phyloP scores from a whole-genome alignment of 2,113 vertebrate genomes.

The Ploceus nigricollis region DNA sequence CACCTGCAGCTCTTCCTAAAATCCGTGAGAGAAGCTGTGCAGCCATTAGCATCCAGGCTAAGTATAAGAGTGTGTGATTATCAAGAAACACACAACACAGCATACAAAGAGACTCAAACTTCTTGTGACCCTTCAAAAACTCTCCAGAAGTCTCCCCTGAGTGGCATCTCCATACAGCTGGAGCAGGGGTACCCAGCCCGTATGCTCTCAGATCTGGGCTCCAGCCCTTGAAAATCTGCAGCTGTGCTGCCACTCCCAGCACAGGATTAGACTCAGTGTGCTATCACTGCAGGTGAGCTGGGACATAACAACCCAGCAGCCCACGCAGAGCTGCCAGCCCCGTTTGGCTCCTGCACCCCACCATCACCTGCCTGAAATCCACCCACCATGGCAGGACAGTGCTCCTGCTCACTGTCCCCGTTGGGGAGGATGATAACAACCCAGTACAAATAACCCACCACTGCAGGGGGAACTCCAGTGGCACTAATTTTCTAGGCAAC shows the following conservation, averaged over 20 bases:
- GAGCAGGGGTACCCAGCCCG: background rate
- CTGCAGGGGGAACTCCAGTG: background rate
- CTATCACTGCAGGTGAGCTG: background rate
- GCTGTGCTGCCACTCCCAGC: background rate
- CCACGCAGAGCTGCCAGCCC: background rate
- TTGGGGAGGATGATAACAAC: fast-evolving
- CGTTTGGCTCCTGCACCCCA: background rate
- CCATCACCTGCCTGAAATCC: background rate
- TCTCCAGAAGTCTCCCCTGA: background rate
- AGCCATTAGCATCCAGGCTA: background rate
- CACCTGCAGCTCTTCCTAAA: background rate
- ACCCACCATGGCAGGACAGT: fast-evolving
- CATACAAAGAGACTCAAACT: background rate
- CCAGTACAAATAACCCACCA: background rate
- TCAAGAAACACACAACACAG: background rate
- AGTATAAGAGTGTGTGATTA: background rate
- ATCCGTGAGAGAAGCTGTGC: fast-evolving
- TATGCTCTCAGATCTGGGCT: background rate
- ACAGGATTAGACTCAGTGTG: background rate
- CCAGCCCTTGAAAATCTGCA: background rate
- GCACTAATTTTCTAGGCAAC: background rate
- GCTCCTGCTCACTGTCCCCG: background rate
- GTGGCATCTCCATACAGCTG: background rate
- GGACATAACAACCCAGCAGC: background rate
- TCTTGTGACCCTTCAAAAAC: background rate